phyloP scores from a whole-genome alignment of 2,113 vertebrate species.

The Raphicerus campestris region DNA sequence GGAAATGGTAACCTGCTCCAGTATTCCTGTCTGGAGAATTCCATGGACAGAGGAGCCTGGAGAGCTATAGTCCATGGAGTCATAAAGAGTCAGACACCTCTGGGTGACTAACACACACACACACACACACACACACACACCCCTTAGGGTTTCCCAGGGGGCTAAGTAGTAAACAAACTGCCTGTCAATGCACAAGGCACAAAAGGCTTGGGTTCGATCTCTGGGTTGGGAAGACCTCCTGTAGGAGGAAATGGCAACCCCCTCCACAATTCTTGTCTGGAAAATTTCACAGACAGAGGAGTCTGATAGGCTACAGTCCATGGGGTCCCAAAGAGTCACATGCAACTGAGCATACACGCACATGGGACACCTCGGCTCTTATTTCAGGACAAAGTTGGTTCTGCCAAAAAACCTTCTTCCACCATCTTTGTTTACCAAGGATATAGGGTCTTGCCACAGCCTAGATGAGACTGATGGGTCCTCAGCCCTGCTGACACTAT shows the following conservation, averaged over 20 bases:
- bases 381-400: background rate
- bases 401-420: background rate
- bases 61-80: background rate
- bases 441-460: background rate
- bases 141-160: background rate
- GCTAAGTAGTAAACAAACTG: background rate
- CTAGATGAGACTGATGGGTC: background rate
- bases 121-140: background rate
- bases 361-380: background rate
- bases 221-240: background rate
- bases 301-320: background rate
- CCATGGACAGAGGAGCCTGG: background rate
- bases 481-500: too few relatives aligned
- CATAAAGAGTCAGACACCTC: background rate
- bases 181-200: background rate
- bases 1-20: background rate
- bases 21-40: background rate
- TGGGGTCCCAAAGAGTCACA: background rate
- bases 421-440: background rate
- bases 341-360: rapidly evolving
- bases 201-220: background rate
- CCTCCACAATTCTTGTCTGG: background rate
- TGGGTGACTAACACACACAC: background rate
- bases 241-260: background rate
- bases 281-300: background rate